Conservation (phyloP, 2,888 invertebrate genomes). For the Pristionchus entomophagus region DNA sequence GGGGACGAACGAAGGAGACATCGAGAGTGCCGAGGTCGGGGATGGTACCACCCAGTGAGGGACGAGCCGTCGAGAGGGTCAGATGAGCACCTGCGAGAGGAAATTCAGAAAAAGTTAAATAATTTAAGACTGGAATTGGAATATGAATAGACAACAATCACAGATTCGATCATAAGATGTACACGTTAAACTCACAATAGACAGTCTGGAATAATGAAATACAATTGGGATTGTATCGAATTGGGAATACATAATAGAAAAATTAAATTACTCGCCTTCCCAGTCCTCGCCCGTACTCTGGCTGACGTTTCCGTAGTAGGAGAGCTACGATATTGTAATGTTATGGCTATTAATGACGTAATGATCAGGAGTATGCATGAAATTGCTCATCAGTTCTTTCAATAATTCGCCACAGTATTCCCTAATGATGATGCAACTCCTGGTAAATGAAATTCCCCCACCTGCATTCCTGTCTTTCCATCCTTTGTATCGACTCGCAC, state of each 20-base stretch:
- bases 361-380: too few relatives aligned
- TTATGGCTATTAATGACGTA: not conserved
- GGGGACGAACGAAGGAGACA: conserved; percentile 61
- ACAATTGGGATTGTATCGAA: too few relatives aligned
- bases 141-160: not conserved
- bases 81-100: conserved; percentile 46
- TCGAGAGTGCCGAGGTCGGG: conserved; percentile 69
- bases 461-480: conserved; percentile 45
- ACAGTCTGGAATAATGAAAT: too few relatives aligned
- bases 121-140: too few relatives aligned
- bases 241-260: too few relatives aligned
- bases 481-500: conserved; percentile 65
- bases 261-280: conserved; percentile 59
- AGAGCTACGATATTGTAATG: conserved; percentile 60
- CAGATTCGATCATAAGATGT: not conserved
- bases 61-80: conserved; percentile 68
- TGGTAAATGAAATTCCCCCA: too few relatives aligned
- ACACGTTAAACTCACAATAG: too few relatives aligned
- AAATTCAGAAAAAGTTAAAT: not conserved
- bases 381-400: too few relatives aligned
- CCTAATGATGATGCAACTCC: too few relatives aligned
- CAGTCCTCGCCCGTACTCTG: conserved; percentile 77
- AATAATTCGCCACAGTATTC: too few relatives aligned
- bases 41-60: conserved; percentile 65
- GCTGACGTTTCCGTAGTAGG: conserved; percentile 76